Conservation (phyloP, 2,113 vertebrate species). For the Chitala chitala region DNA sequence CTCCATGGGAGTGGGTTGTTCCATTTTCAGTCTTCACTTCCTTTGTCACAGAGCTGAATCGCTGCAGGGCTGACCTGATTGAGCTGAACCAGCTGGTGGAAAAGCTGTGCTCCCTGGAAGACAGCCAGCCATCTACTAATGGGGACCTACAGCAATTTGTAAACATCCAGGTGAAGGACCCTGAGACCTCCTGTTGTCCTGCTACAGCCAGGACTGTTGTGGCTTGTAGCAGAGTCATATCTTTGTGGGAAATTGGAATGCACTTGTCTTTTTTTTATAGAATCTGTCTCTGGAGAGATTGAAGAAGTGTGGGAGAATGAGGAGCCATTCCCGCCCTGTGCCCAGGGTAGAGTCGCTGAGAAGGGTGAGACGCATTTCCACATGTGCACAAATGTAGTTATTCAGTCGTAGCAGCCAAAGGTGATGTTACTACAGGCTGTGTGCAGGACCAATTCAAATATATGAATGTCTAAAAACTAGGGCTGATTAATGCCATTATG, state of each 20-base stretch:
- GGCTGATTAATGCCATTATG: no score
- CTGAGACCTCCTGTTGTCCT: background rate
- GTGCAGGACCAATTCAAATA: no score
- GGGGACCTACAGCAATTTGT: conserved; percentile 38
- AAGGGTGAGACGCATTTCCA: conserved; percentile 46
- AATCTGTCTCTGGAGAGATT: conserved; percentile 58
- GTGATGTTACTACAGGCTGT: background rate
- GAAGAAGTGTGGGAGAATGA: conserved; percentile 67
- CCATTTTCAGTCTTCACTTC: background rate
- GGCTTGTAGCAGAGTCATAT: background rate
- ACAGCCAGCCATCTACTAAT: conserved; percentile 58
- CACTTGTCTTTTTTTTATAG: conserved; percentile 26
- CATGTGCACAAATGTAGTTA: no score
- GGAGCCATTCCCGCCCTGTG: conserved; percentile 69
- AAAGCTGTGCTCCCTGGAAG: conserved; percentile 74
- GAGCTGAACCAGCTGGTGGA: conserved; percentile 78
- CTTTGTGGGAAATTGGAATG: background rate
- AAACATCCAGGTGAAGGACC: conserved; percentile 41
- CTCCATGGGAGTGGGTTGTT: background rate
- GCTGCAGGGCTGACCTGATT: conserved; percentile 74
- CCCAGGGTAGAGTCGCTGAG: conserved; percentile 68
- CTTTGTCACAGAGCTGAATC: conserved; percentile 61
- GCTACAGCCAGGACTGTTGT: background rate
- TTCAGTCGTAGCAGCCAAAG: no score
- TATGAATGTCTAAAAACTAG: no score